Evolutionary conservation across 2,888 invertebrate genomes (phyloP).

Genomic region (Disparrhopalites patrizii): DNA sequence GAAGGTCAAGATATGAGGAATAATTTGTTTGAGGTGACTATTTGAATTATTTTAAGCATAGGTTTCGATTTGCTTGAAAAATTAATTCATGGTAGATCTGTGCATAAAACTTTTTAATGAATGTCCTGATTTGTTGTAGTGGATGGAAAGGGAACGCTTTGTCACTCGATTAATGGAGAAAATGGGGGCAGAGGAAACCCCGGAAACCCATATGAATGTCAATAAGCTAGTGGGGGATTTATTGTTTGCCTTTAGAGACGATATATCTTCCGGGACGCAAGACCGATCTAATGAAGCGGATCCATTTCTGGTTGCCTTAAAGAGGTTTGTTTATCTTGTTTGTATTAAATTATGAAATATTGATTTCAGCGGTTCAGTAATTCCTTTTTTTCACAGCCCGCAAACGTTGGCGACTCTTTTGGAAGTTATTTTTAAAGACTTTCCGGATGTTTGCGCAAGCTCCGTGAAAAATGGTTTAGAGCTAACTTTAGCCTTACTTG

Average conservation of each 20-base stretch:
- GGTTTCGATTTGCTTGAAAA: not conserved
- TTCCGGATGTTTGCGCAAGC: conserved; percentile 60
- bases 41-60: not conserved
- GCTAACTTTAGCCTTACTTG: conserved; percentile 42
- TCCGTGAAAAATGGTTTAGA: conserved; percentile 45
- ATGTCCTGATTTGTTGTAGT: conserved; percentile 58
- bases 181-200: conserved; percentile 63
- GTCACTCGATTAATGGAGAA: conserved; percentile 71
- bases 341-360: conserved; percentile 27
- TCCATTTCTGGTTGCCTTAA: conserved; percentile 68
- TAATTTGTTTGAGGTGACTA: conserved; percentile 65
- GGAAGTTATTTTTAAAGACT: conserved; percentile 65
- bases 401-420: conserved; percentile 67
- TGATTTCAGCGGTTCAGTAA: not conserved
- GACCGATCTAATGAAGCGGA: conserved; percentile 60
- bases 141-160: conserved; percentile 83
- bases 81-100: not conserved
- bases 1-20: conserved; percentile 69
- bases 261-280: conserved; percentile 55
- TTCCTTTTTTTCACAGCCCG: conserved; percentile 53
- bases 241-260: conserved; percentile 64
- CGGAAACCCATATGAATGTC: conserved; percentile 78
- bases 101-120: conserved; percentile 9
- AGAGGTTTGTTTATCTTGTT: conserved; percentile 57
- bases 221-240: conserved; percentile 85